Conservation (phyloP, 2,888 invertebrate genomes). For the Zygothrica quintamaculata region DNA sequence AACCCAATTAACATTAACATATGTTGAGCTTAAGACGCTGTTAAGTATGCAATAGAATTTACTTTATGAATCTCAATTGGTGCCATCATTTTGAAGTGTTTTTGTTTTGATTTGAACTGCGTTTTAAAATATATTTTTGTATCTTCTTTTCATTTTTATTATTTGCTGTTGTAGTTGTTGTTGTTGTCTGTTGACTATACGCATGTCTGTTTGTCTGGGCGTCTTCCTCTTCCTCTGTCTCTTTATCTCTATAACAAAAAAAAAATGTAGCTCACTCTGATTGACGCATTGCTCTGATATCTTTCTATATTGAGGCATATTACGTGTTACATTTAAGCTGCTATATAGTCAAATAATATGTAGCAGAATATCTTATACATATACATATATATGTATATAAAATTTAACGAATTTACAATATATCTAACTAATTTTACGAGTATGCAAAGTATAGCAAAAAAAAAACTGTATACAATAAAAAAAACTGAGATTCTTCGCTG, state of each 20-base stretch:
- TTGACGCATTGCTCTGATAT: no score
- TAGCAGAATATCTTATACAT: no score
- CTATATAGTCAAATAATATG: no score
- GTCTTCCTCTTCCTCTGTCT: conserved; percentile 27
- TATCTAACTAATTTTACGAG: conserved; percentile 7
- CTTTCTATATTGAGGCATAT: no score
- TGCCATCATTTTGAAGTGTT: conserved; percentile 22
- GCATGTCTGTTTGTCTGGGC: not conserved
- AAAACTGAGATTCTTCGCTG: conserved; percentile 29
- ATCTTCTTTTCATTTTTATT: no score
- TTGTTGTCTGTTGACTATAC: conserved; percentile 13
- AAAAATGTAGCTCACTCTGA: no score
- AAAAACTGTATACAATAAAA: conserved; percentile 36
- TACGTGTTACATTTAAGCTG: no score
- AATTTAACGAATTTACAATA: no score
- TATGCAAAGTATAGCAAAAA: conserved; percentile 16
- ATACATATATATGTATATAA: no score
- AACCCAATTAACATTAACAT: not conserved
- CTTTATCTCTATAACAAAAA: not conserved
- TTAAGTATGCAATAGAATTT: conserved; percentile 62
- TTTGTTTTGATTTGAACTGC: conserved; percentile 39
- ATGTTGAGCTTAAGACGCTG: conserved; percentile 21
- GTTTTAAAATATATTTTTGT: conserved; percentile 34
- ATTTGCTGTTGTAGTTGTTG: no score
- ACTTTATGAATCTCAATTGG: conserved; percentile 1